Evolutionary conservation across 2,113 vertebrate genomes (phyloP).

Genomic region (Saccopteryx leptura): DNA sequence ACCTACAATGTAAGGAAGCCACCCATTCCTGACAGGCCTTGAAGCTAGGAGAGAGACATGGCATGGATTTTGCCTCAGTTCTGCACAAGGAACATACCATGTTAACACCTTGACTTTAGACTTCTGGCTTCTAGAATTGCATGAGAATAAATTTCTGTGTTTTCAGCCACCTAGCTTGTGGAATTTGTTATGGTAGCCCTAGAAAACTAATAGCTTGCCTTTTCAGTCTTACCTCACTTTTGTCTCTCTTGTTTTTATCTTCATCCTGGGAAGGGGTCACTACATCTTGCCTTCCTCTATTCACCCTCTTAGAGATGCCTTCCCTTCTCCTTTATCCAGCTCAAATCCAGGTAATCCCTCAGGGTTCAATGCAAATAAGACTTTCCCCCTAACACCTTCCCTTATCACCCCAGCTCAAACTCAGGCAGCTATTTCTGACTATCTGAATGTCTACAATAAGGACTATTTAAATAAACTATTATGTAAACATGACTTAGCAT

Average conservation of each 20-base stretch:
- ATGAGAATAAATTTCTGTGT: background rate
- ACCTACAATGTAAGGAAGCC: background rate
- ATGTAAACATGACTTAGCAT: background rate
- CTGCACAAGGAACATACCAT: background rate
- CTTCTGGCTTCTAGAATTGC: background rate
- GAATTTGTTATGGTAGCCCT: background rate
- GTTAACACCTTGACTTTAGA: background rate
- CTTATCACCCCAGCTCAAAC: background rate
- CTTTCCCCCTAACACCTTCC: background rate
- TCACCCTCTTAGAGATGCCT: background rate
- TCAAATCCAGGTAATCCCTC: background rate
- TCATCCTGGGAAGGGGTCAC: background rate
- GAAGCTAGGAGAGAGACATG: background rate
- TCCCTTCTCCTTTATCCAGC: background rate
- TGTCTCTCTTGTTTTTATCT: background rate
- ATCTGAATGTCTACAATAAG: conserved; percentile 1
- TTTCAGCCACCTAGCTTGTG: background rate
- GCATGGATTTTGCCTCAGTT: background rate
- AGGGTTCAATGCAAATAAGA: background rate
- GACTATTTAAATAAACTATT: conserved; percentile 1
- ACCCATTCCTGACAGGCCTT: too few relatives aligned
- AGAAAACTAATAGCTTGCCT: background rate
- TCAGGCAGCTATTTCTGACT: background rate
- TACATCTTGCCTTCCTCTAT: background rate
- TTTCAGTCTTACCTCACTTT: background rate